Evolutionary conservation across 2,113 vertebrate species (phyloP).

Genomic region (Oreotragus oreotragus): DNA sequence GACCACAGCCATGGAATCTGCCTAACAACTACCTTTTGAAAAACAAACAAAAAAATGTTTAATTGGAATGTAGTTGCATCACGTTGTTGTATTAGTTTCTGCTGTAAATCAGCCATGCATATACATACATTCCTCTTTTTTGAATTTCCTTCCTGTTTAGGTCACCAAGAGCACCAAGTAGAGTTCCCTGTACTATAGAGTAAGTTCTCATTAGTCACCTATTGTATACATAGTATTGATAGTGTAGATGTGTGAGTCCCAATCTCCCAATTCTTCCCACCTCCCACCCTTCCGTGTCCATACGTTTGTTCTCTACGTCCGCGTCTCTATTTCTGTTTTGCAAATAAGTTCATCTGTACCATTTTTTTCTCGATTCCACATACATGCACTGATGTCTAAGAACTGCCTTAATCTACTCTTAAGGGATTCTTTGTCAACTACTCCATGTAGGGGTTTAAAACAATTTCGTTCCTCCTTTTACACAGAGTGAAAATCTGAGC

Average conservation of each 20-base stretch:
- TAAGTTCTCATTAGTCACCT: neutral
- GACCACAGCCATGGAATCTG: neutral
- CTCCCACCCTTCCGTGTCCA: neutral
- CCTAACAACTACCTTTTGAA: neutral
- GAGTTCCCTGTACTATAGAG: neutral
- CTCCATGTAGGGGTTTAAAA: neutral
- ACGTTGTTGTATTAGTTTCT: neutral
- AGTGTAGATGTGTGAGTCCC: neutral
- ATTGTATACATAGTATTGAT: neutral
- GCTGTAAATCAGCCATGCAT: neutral
- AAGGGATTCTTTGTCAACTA: neutral
- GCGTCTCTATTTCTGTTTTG: neutral
- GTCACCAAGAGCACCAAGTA: neutral
- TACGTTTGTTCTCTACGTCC: neutral
- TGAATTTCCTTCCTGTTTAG: neutral
- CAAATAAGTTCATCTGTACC: neutral
- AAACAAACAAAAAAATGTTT: neutral
- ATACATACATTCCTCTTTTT: neutral
- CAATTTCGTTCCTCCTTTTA: conserved; percentile 24
- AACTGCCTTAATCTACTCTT: neutral
- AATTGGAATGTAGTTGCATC: neutral
- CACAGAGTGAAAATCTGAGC: neutral
- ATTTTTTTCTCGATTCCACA: neutral
- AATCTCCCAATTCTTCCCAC: neutral
- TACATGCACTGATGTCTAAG: neutral